A percentile compares a stretch with the other conserved stretches of the same genome.
phyloP scores from a whole-genome alignment of 64 coral and sea anemone genomes.

The Actinia tenebrosa region DNA sequence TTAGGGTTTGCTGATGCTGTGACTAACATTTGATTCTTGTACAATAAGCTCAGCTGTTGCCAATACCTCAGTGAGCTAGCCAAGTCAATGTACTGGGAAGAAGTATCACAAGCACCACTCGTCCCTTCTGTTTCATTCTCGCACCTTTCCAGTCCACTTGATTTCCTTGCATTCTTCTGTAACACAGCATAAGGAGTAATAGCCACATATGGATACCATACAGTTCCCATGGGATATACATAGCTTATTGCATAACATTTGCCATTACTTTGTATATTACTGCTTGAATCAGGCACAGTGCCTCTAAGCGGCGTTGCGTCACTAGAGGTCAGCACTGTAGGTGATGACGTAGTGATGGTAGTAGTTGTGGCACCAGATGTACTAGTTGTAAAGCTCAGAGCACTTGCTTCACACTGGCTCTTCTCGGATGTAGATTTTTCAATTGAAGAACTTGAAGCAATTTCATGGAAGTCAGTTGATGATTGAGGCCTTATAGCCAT shows the following conservation, averaged over 20 bases:
- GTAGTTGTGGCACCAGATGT: neutral
- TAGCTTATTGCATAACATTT: conserved; percentile 42
- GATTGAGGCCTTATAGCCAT: neutral
- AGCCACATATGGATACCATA: conserved; percentile 56
- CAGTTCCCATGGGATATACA: conserved; percentile 47
- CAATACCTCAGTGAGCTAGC: conserved; percentile 79
- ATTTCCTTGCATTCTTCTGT: neutral
- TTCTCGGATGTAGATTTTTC: neutral
- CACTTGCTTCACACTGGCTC: neutral
- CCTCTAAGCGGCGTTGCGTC: neutral
- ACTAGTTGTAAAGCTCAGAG: neutral
- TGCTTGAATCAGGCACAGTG: neutral
- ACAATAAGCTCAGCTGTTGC: conserved; percentile 81
- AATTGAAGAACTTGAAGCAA: neutral
- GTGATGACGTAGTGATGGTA: neutral
- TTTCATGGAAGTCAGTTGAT: neutral
- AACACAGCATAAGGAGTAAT: conserved; percentile 22
- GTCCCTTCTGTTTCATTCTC: neutral
- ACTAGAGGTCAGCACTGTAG: neutral
- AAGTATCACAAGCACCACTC: neutral
- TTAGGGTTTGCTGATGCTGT: neutral
- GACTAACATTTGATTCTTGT: conserved; percentile 50
- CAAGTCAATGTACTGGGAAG: conserved; percentile 78
- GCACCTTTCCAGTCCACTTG: conserved; percentile 39
- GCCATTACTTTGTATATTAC: neutral